Conservation (phyloP, 2,113 vertebrate genomes). For the Pardalotus punctatus region DNA sequence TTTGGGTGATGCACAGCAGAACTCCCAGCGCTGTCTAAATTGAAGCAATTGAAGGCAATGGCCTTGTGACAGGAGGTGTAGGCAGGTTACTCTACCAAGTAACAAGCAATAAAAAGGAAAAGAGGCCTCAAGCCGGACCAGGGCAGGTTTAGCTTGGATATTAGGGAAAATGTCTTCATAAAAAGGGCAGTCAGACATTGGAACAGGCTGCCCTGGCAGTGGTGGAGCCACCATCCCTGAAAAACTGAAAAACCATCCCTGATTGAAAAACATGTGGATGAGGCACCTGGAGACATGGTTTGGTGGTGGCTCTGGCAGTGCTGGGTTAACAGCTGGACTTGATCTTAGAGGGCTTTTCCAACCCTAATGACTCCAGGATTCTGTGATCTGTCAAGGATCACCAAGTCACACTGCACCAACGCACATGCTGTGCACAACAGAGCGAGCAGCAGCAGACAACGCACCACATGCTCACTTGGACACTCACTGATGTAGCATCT, state of each 20-base stretch:
- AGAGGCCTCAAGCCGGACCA: neutral
- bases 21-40: neutral
- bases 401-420: neutral
- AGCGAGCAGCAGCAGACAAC: fast-evolving
- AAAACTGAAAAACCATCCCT: too few species aligned
- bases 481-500: neutral
- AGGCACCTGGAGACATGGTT: neutral
- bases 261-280: neutral
- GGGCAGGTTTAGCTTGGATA: neutral
- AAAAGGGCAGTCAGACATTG: neutral
- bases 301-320: neutral
- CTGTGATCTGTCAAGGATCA: neutral
- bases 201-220: neutral
- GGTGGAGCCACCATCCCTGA: neutral
- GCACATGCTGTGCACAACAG: fast-evolving
- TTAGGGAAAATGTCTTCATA: neutral
- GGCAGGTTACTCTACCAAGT: neutral
- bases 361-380: neutral
- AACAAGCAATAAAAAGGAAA: neutral
- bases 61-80: neutral
- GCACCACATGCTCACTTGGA: neutral
- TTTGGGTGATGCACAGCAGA: neutral
- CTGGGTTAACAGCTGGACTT: neutral
- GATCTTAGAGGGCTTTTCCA: neutral
- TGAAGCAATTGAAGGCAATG: neutral